Evolutionary conservation across 2,797 vertebrate species (phyloP).

Genomic region (Pantherophis vulpinus): DNA sequence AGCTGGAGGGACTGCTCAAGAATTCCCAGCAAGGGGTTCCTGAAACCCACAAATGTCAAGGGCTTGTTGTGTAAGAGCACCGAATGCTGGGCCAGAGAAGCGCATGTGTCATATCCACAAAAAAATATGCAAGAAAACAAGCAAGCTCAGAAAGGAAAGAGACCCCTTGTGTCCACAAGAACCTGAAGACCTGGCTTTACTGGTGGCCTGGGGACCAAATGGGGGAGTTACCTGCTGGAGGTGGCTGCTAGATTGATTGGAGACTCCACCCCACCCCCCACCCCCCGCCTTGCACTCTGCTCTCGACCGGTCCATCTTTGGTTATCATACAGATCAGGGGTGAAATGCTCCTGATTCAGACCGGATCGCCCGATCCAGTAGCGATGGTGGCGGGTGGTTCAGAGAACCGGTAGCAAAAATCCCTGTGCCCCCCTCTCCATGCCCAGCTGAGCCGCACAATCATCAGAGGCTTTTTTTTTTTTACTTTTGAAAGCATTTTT

Average conservation of each 20-base stretch:
- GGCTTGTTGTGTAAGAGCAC: not conserved
- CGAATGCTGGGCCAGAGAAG: not conserved
- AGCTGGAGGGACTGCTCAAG: rapidly evolving
- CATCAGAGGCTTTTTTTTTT: too few species aligned
- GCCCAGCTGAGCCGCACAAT: too few species aligned
- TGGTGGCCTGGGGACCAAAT: not conserved
- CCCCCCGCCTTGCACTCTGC: not conserved
- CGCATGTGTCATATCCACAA: not conserved
- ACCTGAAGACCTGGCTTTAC: not conserved
- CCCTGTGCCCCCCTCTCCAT: too few species aligned
- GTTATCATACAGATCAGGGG: not conserved
- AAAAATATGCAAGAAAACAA: not conserved
- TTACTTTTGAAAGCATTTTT: too few species aligned
- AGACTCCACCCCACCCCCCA: not conserved
- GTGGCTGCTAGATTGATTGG: not conserved
- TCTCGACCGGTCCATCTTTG: not conserved
- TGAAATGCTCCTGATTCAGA: too few species aligned
- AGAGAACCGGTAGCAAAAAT: too few species aligned
- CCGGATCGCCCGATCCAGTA: too few species aligned
- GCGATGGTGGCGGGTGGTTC: too few species aligned
- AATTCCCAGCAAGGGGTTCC: not conserved
- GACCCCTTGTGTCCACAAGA: too few species aligned
- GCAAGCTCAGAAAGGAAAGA: not conserved
- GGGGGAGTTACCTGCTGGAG: too few species aligned
- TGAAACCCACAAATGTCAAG: not conserved